Percentiles rank a stretch among this genome's conserved stretches.
These are phyloP conservation scores for Apogon hyalosoma DNA, from an alignment of 2,797 vertebrate genomes.

Conservation along the genomic window DNA sequence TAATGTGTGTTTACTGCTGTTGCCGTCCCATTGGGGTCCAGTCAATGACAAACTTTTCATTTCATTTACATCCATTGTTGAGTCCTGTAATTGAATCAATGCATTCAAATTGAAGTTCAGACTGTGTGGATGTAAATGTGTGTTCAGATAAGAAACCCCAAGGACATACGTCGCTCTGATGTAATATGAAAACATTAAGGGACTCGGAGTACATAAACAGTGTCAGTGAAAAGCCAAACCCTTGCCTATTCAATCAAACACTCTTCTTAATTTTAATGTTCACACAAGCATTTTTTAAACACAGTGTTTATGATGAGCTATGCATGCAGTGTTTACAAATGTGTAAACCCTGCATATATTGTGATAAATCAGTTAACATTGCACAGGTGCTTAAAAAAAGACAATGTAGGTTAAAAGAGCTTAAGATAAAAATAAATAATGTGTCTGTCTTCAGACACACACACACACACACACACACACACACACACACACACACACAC, in stretches of 20 bases:
- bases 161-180: conserved; percentile 58
- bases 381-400: not conserved
- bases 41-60: conserved; percentile 67
- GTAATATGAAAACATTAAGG: conserved; percentile 52
- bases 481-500: not conserved
- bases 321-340: not conserved
- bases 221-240: conserved; percentile 25
- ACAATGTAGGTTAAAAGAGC: not conserved
- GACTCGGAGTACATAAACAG: conserved; percentile 38
- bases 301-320: not conserved
- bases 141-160: conserved; percentile 53
- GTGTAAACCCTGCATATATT: not conserved
- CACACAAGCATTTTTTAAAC: conserved; percentile 9
- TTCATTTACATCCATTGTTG: conserved; percentile 61
- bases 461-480: not conserved
- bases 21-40: conserved; percentile 23
- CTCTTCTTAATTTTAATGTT: conserved; percentile 6
- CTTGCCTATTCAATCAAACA: conserved; percentile 13
- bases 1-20: conserved; percentile 24
- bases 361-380: not conserved
- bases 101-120: conserved; percentile 60
- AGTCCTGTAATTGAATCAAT: conserved; percentile 62
- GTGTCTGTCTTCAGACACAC: not conserved
- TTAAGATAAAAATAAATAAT: conserved; percentile 1
- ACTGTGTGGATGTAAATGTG: conserved; percentile 52